phyloP scores from a whole-genome alignment of 1,140 invertebrate genomes.

The Dreissena polymorpha region DNA sequence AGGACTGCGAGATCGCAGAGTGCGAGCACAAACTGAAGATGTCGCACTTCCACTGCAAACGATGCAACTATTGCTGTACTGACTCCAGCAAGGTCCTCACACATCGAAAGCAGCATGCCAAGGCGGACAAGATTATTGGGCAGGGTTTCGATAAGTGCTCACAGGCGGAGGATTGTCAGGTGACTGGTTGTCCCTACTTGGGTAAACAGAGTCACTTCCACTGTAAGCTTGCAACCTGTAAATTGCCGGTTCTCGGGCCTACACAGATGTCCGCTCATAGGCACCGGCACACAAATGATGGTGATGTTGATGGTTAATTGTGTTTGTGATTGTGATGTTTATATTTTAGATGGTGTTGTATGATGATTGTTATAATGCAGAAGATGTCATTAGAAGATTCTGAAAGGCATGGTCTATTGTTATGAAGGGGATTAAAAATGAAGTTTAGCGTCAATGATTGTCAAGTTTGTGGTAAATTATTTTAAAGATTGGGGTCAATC shows the following conservation, averaged over 20 bases:
- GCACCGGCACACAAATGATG: too few relatives aligned
- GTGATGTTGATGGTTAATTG: too few relatives aligned
- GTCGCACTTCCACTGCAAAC: slow-evolving; percentile 97
- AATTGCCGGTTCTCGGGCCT: slow-evolving; percentile 83
- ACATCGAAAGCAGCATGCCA: slow-evolving; percentile 84
- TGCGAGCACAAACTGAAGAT: slow-evolving; percentile 95
- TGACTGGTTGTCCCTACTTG: slow-evolving; percentile 91
- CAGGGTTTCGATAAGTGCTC: slow-evolving; percentile 94
- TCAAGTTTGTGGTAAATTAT: too few relatives aligned
- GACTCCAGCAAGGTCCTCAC: slow-evolving; percentile 98
- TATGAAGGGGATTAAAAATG: too few relatives aligned
- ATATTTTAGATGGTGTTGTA: too few relatives aligned
- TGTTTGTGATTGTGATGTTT: too few relatives aligned
- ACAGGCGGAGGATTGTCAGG: slow-evolving; percentile 91
- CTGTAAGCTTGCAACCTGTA: slow-evolving; percentile 95
- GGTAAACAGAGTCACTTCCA: slow-evolving; percentile 99
- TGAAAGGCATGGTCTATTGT: too few relatives aligned
- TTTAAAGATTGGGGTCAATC: too few relatives aligned
- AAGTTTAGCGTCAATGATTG: too few relatives aligned
- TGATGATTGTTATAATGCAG: too few relatives aligned
- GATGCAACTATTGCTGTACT: slow-evolving; percentile 97
- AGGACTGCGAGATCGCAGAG: slow-evolving; percentile 90
- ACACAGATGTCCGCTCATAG: slow-evolving; percentile 77
- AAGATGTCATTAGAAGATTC: too few relatives aligned
- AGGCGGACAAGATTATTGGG: slow-evolving; percentile 95